Conservation (phyloP, 2,888 invertebrate genomes). For the Lepidochitona cinerea region DNA sequence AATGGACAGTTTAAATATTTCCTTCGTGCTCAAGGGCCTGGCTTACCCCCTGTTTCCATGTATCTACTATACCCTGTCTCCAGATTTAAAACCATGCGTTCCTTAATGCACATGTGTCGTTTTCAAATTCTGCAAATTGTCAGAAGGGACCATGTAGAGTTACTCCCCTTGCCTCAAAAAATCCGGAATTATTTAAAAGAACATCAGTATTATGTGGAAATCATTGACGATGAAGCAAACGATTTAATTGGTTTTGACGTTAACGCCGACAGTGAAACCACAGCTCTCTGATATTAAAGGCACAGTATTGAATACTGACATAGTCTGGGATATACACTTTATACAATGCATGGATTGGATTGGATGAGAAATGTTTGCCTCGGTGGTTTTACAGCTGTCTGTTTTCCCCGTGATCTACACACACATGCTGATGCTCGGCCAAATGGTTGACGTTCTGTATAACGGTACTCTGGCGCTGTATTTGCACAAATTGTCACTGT, state of each 20-base stretch:
- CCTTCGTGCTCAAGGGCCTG: conserved; percentile 78
- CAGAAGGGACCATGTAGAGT: conserved; percentile 79
- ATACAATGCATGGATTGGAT: too few relatives aligned
- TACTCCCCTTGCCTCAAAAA: conserved; percentile 77
- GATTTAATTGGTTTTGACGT: conserved; percentile 2
- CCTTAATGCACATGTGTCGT: conserved; percentile 81
- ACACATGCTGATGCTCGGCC: too few relatives aligned
- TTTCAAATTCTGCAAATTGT: conserved; percentile 81
- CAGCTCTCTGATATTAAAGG: too few relatives aligned
- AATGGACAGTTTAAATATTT: conserved; percentile 83
- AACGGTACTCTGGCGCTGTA: too few relatives aligned
- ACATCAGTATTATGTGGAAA: conserved; percentile 65
- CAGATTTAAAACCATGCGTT: conserved; percentile 78
- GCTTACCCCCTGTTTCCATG: conserved; percentile 81
- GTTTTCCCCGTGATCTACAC: too few relatives aligned
- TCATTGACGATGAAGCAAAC: background rate
- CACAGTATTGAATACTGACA: too few relatives aligned
- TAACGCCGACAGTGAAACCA: too few relatives aligned
- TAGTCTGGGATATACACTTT: too few relatives aligned
- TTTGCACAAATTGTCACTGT: too few relatives aligned
- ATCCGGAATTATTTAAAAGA: conserved; percentile 67
- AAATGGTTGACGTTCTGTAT: too few relatives aligned
- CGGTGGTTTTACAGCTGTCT: too few relatives aligned
- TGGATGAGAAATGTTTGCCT: too few relatives aligned
- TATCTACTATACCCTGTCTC: conserved; percentile 82